phyloP scores from a whole-genome alignment of 2,888 invertebrate genomes.

The Caenorhabditis sp. region DNA sequence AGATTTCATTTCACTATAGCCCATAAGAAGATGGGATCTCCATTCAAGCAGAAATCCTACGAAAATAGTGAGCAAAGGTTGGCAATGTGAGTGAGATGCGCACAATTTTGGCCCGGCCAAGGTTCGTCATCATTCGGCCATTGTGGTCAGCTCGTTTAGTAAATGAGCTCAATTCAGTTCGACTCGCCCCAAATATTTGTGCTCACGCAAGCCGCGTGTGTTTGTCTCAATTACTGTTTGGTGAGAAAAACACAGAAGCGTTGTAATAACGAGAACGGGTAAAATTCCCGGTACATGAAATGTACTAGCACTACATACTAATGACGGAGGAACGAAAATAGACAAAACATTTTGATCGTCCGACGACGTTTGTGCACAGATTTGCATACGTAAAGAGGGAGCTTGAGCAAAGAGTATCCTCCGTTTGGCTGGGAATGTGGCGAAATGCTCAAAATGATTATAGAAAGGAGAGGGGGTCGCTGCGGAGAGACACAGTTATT shows the following conservation, averaged over 20 bases:
- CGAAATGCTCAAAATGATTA: conserved; percentile 35
- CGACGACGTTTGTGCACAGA: conserved; percentile 20
- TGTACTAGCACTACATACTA: too few relatives aligned
- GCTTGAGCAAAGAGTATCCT: conserved; percentile 8
- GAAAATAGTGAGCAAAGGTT: conserved; percentile 50
- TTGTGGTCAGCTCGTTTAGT: conserved; percentile 33
- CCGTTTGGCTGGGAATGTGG: conserved; percentile 13
- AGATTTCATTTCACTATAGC: too few relatives aligned
- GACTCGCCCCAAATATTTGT: conserved; percentile 7
- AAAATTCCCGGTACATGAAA: too few relatives aligned
- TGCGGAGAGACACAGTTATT: conserved; percentile 7
- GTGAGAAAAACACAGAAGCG: neutral
- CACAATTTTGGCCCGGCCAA: neutral
- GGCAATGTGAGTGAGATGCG: conserved; percentile 7
- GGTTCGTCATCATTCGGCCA: conserved; percentile 32
- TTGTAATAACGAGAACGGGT: neutral
- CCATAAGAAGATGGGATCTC: too few relatives aligned
- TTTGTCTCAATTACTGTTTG: too few relatives aligned
- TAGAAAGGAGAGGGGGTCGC: too few relatives aligned
- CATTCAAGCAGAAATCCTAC: too few relatives aligned
- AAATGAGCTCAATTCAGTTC: conserved; percentile 51
- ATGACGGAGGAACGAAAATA: too few relatives aligned
- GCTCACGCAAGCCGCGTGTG: too few relatives aligned
- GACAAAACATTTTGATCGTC: conserved; percentile 18
- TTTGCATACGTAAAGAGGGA: conserved; percentile 40